Base-by-base conservation (phyloP, 2,797 vertebrate genomes). In the Hoplostethus mediterraneus region DNA sequence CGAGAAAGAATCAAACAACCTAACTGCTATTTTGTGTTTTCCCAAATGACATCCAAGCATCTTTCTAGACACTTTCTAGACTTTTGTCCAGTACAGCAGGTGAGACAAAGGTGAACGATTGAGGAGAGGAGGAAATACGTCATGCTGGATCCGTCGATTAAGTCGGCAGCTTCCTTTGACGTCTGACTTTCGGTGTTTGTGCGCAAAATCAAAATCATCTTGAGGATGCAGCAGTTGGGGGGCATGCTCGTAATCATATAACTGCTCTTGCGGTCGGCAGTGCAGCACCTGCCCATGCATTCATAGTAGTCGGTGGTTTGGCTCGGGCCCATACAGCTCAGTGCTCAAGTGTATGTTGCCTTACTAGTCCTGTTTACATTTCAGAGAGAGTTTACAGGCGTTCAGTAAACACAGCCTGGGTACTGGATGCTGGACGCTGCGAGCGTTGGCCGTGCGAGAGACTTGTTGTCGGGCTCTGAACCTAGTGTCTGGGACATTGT, bases 321-420 rank as follows among this genome's bases (percentile, higher is more conserved):
- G 82, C 67, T 47, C 0, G 3, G 47, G 67, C 67, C 66, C 51
- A 69, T 42, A 14, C 38, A 75, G 82, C 80, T 70, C 71, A 21
- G 69, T 1, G 42, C 63, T 87, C 82, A 90, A 87, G 87, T 87
- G 79, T 25, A 83, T 76, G 81, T 80, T 87, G 86, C 82, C 79
- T 79, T 77, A 11, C 77, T n/a, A 77, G 81, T 36, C 62, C 72
- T 86, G 90, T 93, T 93, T 92, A 93, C 89, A 91, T 90, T 93
- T 85, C 81, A 80, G 76, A 83, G 80, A 78, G 82, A 21, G 68
- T 64, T 90, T 80, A 63, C 40, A 54, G 79, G 73, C 72, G 81
- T 79, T 63, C 81, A 82, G 84, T 92, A 92, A 92, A 91, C 88
- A 88, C 4, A 60, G 83, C 79, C 77, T 14, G 52, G 87, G 77